Evolutionary conservation across 2,113 vertebrate genomes (phyloP).

Genomic region (Clupea harengus): DNA sequence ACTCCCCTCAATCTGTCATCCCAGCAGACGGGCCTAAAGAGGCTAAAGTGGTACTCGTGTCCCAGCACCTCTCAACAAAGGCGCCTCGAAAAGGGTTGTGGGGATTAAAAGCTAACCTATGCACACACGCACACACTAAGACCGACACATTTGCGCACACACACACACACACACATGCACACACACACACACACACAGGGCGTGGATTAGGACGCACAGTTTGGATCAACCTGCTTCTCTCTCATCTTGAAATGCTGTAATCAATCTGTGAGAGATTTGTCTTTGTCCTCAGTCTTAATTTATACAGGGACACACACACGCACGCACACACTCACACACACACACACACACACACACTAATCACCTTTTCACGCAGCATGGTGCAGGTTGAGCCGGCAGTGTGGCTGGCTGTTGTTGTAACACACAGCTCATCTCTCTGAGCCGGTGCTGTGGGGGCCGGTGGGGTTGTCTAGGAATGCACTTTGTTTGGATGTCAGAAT

Average conservation of each 20-base stretch:
- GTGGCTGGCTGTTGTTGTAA: not conserved
- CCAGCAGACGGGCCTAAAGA: slow-evolving; percentile 24
- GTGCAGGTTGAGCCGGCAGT: not conserved
- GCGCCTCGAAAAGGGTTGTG: not conserved
- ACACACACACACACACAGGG: not conserved
- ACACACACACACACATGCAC: not conserved
- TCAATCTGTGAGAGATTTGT: slow-evolving; percentile 2
- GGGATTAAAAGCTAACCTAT: slow-evolving; percentile 20
- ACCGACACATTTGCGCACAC: not conserved
- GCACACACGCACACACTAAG: not conserved
- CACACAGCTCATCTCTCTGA: not conserved
- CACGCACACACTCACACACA: not conserved
- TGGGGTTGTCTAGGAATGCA: slow-evolving; percentile 24
- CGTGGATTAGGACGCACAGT: not conserved
- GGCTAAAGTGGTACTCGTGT: not conserved
- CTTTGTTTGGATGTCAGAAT: slow-evolving; percentile 31
- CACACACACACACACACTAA: not conserved
- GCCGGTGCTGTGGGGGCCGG: not conserved
- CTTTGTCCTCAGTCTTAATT: not conserved
- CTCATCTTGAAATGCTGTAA: not conserved
- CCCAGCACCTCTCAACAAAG: not conserved
- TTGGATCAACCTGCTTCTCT: slow-evolving; percentile 4
- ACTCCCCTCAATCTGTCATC: slow-evolving; percentile 45
- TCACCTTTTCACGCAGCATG: not conserved
- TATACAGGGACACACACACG: slow-evolving; percentile 19